phyloP scores from a whole-genome alignment of 2,113 vertebrate species.

The Jaculus jaculus region DNA sequence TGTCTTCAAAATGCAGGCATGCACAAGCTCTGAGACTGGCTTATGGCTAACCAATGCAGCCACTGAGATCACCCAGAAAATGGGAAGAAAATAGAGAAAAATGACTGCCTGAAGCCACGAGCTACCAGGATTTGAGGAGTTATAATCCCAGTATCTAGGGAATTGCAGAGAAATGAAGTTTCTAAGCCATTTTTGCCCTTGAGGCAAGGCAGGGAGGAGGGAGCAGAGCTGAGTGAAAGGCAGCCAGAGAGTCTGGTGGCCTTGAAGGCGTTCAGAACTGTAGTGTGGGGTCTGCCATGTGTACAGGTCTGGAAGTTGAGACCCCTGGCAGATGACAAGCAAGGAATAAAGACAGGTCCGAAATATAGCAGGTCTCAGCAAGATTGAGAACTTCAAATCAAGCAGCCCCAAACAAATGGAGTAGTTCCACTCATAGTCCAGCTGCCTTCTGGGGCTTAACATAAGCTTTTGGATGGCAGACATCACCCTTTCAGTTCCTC shows the following conservation, averaged over 20 bases:
- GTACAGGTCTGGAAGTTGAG: background rate
- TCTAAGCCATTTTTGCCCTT: background rate
- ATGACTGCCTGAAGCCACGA: background rate
- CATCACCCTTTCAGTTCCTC: background rate
- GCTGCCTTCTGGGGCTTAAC: background rate
- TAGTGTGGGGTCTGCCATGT: background rate
- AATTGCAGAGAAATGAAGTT: background rate
- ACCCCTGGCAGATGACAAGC: background rate
- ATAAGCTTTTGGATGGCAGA: background rate
- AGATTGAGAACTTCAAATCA: background rate
- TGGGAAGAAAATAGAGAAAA: conserved; percentile 1
- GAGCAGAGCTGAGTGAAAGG: background rate
- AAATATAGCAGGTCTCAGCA: background rate
- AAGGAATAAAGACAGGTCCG: background rate
- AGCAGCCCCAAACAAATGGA: background rate
- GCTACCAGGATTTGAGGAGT: conserved; percentile 5
- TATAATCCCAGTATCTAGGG: conserved; percentile 6
- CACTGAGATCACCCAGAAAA: background rate
- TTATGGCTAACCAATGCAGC: background rate
- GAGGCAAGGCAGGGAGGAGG: background rate
- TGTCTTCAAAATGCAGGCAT: background rate
- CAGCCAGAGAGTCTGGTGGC: background rate
- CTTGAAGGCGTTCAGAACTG: background rate
- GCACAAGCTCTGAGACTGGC: background rate
- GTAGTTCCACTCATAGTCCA: background rate